A percentile compares a stretch with the other conserved stretches of the same genome.
Conservation (phyloP, 2,888 invertebrate species). For the Drosophila melanosoma region DNA sequence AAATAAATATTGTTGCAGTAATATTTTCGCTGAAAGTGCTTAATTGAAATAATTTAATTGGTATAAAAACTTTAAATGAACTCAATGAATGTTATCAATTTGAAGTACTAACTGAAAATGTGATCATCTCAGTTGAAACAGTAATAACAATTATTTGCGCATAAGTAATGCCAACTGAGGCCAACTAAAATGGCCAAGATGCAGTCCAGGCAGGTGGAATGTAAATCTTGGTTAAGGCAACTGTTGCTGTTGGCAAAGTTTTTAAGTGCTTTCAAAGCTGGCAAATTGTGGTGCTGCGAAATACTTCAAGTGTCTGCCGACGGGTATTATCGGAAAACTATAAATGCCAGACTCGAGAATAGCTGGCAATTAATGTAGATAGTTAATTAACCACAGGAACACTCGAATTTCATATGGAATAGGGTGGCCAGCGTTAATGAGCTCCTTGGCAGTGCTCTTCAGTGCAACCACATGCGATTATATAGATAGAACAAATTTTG, state of each 20-base stretch:
- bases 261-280: constrained; percentile 13
- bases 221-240: constrained; percentile 3
- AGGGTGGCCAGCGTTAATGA: constrained; percentile 18
- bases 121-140: constrained; percentile 17
- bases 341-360: constrained; percentile 24
- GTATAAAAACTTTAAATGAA: not conserved
- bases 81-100: constrained; percentile 27
- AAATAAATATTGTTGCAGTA: not conserved
- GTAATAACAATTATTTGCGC: constrained; percentile 51
- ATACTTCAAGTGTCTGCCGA: constrained; percentile 21
- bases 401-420: constrained; percentile 19
- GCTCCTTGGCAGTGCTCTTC: constrained; percentile 36
- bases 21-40: not conserved
- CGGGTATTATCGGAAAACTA: constrained; percentile 23
- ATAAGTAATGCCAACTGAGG: constrained; percentile 37
- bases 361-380: constrained; percentile 47
- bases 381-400: constrained; percentile 55
- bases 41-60: not conserved
- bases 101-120: not conserved
- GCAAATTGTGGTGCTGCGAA: constrained; percentile 3
- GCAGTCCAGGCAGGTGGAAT: constrained; percentile 28
- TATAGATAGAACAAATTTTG: constrained; percentile 60
- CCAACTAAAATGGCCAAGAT: constrained; percentile 30
- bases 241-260: constrained; percentile 22
- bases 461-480: constrained; percentile 21